These are phyloP conservation scores for Neodiprion pinetum DNA, from an alignment of 1,140 invertebrate species.

Conservation along the genomic window DNA sequence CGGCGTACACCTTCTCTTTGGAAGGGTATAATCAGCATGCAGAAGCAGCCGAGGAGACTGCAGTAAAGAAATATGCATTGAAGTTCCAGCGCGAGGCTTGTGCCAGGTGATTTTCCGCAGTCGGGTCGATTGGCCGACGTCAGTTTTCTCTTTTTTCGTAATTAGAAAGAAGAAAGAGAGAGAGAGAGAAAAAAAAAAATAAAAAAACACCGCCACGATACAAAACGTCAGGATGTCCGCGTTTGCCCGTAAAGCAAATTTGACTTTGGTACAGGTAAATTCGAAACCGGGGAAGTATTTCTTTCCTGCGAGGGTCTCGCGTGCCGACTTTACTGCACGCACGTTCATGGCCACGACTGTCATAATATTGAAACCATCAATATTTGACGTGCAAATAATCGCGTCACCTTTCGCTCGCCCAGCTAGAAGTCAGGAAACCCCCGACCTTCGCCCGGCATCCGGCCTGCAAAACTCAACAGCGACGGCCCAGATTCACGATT, in stretches of 20 bases:
- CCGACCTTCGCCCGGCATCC: background rate
- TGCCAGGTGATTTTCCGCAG: background rate
- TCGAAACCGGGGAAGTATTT: background rate
- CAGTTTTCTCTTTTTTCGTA: background rate
- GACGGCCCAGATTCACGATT: background rate
- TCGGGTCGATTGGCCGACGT: too few species aligned
- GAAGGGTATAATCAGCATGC: background rate
- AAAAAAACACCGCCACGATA: conserved; percentile 14
- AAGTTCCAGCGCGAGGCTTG: background rate
- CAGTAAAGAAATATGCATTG: conserved; percentile 6
- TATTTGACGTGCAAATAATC: conserved; percentile 35
- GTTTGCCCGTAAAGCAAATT: conserved; percentile 30
- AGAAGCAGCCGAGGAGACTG: background rate
- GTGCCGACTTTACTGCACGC: background rate
- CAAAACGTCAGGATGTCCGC: conserved; percentile 28
- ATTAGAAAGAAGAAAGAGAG: background rate
- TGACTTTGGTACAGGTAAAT: conserved; percentile 27
- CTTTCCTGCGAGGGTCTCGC: conserved; percentile 25
- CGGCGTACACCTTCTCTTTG: too few species aligned
- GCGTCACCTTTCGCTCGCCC: conserved; percentile 5
- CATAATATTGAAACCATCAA: conserved; percentile 33
- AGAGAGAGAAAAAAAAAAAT: conserved; percentile 1
- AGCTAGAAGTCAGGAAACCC: background rate
- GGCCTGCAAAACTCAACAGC: background rate
- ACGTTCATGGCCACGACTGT: background rate